Evolutionary conservation across 2,113 vertebrate genomes (phyloP), one percentile per base, ranked within the genome.

Genomic region (Gadus chalcogrammus): DNA sequence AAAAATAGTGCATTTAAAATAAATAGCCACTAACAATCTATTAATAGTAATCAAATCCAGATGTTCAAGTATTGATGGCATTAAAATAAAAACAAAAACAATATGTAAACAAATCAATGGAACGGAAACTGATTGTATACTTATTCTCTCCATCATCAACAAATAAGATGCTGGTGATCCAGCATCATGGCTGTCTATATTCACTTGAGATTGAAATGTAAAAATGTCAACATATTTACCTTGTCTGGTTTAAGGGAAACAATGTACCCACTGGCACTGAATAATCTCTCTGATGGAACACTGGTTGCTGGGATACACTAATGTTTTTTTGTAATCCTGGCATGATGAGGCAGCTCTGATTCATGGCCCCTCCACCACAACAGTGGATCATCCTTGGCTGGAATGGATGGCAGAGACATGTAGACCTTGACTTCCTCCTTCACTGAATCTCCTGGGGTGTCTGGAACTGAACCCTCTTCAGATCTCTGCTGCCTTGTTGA

Each of bases 251-350:
- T 73, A 48, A 81, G 35, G 17, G 69, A 63, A 17, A 72, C 28
- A 65, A 71, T 72, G 56, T 79, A 65, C 64, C 73, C 65, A 1
- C 69, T 71, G 65, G 58, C 69, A 64, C 77, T 68, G 53, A 80
- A 65, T 13, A 74, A 5, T 58, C 64, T 61, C 69, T 76, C 68
- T 27, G 74, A 79, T 15, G 69, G 65, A 24, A 71, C 64, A 48
- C 20, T 73, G 55, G 59, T 73, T 76, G 70, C 63, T 58, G 61
- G 74, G 63, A 80, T 70, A 70, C 67, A 80, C 61, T 70, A 28
- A 70, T 65, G 62, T 70, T 67, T 73, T 16, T 53, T 58, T 27
- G 74, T 69, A 72, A 72, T 28, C 65, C 65, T 68, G 52, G 69
- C 65, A 67, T 72, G 66, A 22, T 68, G 70, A 75, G 74, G 69